A percentile compares a stretch with the other conserved stretches of the same genome.
These are phyloP conservation scores for Tokudaia muenninki DNA, from an alignment of 2,797 vertebrate species.

Conservation along the genomic window DNA sequence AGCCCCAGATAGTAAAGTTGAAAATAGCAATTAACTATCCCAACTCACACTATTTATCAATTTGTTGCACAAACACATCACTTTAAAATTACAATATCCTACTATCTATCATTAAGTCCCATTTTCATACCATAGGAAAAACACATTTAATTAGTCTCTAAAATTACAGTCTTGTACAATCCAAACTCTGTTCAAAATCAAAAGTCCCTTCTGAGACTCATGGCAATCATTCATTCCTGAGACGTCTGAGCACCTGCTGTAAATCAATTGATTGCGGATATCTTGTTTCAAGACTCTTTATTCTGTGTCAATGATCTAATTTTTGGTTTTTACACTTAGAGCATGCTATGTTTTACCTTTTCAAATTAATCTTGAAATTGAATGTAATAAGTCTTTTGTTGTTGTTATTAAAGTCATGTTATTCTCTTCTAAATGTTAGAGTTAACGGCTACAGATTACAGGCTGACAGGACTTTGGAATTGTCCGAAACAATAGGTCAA, in stretches of 20 bases:
- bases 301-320: neutral
- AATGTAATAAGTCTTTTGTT: neutral
- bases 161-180: neutral
- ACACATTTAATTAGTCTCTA: neutral
- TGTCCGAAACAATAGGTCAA: neutral
- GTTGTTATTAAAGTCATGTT: neutral
- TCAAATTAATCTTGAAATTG: neutral
- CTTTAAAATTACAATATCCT: neutral
- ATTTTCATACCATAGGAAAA: neutral
- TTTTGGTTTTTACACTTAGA: neutral
- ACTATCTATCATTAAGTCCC: neutral
- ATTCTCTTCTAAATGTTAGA: conserved; percentile 1
- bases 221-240: neutral
- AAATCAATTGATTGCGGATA: neutral
- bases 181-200: neutral
- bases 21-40: neutral
- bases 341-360: neutral
- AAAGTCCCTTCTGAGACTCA: neutral
- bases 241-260: neutral
- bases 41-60: neutral
- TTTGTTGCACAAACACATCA: neutral
- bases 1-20: neutral
- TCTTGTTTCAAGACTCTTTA: neutral
- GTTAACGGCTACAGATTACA: neutral
- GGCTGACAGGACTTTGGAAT: neutral